Evolutionary conservation across 1,140 invertebrate genomes (phyloP).

Genomic region (Acromyrmex heyeri): DNA sequence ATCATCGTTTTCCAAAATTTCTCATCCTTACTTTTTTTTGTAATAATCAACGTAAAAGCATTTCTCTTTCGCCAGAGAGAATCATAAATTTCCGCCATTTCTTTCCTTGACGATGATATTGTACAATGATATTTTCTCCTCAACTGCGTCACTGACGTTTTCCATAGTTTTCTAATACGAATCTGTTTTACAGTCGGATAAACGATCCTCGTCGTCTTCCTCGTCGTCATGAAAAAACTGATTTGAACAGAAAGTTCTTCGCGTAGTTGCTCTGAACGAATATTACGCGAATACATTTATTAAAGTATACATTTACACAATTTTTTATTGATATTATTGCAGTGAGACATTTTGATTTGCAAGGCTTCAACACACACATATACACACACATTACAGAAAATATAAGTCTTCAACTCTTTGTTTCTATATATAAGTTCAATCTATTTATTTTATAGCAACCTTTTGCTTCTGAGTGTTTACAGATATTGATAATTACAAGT

Average conservation of each 20-base stretch:
- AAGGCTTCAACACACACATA: neutral
- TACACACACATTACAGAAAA: too few species aligned
- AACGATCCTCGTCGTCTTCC: neutral
- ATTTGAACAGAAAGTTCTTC: neutral
- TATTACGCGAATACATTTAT: neutral
- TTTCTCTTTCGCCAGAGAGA: neutral
- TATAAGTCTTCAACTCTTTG: too few species aligned
- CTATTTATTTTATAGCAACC: too few species aligned
- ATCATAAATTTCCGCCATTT: conserved; percentile 3
- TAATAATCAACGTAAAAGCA: conserved; percentile 57
- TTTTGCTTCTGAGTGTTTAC: neutral
- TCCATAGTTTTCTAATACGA: conserved; percentile 8
- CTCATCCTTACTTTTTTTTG: neutral
- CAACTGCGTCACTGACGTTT: neutral
- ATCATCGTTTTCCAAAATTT: conserved; percentile 42
- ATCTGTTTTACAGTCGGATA: conserved; percentile 18
- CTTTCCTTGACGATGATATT: conserved; percentile 4
- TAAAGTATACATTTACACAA: neutral
- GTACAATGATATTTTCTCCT: neutral
- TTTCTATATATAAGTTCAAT: too few species aligned
- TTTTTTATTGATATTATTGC: neutral
- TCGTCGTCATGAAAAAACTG: neutral
- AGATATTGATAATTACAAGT: neutral
- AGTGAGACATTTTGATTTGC: neutral
- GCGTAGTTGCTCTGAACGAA: neutral